Evolutionary conservation across 1,140 invertebrate species (phyloP).

Genomic region (Ceratina japonica): DNA sequence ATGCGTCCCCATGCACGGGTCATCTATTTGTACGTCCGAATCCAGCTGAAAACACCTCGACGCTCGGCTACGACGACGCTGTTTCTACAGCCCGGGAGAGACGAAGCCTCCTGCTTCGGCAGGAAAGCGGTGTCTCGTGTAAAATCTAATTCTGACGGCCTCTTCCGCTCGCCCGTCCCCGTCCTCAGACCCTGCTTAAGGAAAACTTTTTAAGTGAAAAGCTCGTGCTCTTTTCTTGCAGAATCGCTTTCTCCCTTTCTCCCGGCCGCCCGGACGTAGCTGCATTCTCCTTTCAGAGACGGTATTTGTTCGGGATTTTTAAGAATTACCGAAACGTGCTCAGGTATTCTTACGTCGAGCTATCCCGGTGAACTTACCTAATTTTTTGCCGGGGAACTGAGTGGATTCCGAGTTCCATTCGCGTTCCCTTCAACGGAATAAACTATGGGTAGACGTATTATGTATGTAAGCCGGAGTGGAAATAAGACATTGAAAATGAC

Average conservation of each 20-base stretch:
- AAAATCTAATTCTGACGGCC: conserved; percentile 63
- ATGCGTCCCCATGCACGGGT: conserved; percentile 4
- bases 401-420: background rate
- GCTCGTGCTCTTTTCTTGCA: conserved; percentile 58
- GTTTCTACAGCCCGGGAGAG: conserved; percentile 38
- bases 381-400: background rate
- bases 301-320: conserved; percentile 39
- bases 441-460: too few species aligned
- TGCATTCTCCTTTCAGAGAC: conserved; percentile 29
- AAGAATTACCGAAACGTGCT: conserved; percentile 43
- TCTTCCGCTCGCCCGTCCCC: conserved; percentile 41
- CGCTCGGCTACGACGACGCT: conserved; percentile 53
- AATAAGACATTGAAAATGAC: too few species aligned
- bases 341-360: conserved; percentile 23
- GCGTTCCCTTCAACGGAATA: background rate
- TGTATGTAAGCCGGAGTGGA: too few species aligned
- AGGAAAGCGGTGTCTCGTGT: conserved; percentile 55
- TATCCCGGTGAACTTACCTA: conserved; percentile 12
- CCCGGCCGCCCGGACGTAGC: conserved; percentile 28
- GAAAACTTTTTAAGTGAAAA: conserved; percentile 67
- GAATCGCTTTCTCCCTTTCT: conserved; percentile 13
- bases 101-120: conserved; percentile 26
- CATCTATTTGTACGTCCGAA: conserved; percentile 49
- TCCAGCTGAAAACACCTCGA: conserved; percentile 34
- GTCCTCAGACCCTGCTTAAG: conserved; percentile 56